Base-by-base conservation (phyloP, 2,797 vertebrate species). In the Sphenodon punctatus region DNA sequence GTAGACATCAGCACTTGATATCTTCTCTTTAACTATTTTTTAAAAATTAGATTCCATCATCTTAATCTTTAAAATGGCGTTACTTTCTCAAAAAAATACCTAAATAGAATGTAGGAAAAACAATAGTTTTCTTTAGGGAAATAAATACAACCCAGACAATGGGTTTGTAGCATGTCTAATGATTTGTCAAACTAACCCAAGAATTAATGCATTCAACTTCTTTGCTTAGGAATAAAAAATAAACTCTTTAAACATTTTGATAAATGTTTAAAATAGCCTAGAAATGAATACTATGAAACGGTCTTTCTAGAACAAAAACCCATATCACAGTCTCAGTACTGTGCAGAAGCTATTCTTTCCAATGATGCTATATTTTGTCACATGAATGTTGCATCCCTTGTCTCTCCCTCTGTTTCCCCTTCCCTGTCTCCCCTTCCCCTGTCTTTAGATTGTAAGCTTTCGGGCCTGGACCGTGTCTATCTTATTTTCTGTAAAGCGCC, bases 41-140 rank as follows among this genome's bases (percentile, higher is more conserved):
- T 41, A 23, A 67, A 30, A 71, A 45, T 22, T 56, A 48, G 20
- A n/a, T 72, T 27, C 25, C 42, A 51, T 5, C 1, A 20, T 80
- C 82, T 84, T 53, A 45, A 25, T 19, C 64, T 16, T 48, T 80
- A 73, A 19, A 74, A 73, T 5, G 19, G 19, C 17, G 17, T 73
- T 6, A 80, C 73, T 75, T 58, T 30, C 75, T 80, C 64, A 3
- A 53, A 80, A 80, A 38, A 13, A 8, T 25, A 20, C 63, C 11
- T 3, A 23, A 51, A n/a, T 58, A 23, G 64, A 48, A 60, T 30
- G 70, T 43, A 73, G 6, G 20, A 25, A 27, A 74, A 71, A 73
- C 17, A 70, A 72, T 69, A 66, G n/a, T 70, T 60, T 71, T 13
- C 10, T 56, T 59, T 70, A 8, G 10, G 25, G n/a, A n/a, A 25